phyloP scores from a whole-genome alignment of 2,888 invertebrate genomes.

The Nymphalis c-album region DNA sequence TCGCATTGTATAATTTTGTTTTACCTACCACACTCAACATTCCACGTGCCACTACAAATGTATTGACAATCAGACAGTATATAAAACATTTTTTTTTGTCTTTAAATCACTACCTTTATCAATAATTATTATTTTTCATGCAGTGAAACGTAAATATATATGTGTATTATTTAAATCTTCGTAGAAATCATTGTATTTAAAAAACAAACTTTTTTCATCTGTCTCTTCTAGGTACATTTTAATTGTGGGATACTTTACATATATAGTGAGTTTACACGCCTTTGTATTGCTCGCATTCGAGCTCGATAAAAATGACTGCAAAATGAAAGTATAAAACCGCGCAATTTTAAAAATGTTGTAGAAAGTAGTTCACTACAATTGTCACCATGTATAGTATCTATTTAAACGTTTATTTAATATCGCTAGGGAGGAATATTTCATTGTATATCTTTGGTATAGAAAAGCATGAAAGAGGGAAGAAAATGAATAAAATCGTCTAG shows the following conservation, averaged over 20 bases:
- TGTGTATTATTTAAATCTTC: background rate
- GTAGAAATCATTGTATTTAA: background rate
- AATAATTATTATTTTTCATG: background rate
- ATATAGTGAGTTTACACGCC: conserved; percentile 54
- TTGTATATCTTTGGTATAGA: no score
- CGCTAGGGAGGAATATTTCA: background rate
- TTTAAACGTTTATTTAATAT: background rate
- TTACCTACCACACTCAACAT: no score
- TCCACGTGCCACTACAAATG: no score
- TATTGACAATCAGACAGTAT: no score
- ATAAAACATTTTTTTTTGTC: no score
- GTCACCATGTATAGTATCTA: background rate
- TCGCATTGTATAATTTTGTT: no score
- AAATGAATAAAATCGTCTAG: no score
- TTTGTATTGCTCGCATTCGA: conserved; percentile 68
- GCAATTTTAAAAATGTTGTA: conserved; percentile 13
- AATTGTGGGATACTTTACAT: conserved; percentile 35
- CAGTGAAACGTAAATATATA: background rate
- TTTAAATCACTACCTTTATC: no score
- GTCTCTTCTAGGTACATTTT: conserved; percentile 20
- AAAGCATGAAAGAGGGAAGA: no score
- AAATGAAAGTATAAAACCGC: conserved; percentile 28
- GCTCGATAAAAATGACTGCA: conserved; percentile 66
- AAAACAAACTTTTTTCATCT: background rate
- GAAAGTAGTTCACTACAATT: conserved; percentile 2